phyloP scores from a whole-genome alignment of 2,888 invertebrate species.

The Gibbula magus region DNA sequence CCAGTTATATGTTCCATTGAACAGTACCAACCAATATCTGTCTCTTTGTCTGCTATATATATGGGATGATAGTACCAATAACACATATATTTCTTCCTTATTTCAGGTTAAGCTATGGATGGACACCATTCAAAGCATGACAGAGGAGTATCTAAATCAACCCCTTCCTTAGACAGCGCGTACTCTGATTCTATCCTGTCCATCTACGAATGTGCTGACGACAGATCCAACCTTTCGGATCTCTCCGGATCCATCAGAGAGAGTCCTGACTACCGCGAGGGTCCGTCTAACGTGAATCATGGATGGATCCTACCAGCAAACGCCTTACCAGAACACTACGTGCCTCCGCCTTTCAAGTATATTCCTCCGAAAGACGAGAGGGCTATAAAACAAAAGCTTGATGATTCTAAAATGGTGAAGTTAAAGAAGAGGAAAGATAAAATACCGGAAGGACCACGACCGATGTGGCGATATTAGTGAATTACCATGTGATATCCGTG shows the following conservation, averaged over 20 bases:
- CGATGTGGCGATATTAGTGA: not conserved
- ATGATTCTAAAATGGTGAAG: too few species aligned
- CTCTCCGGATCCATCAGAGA: not conserved
- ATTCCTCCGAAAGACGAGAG: not conserved
- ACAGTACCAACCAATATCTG: too few species aligned
- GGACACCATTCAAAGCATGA: too few species aligned
- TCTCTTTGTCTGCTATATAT: too few species aligned
- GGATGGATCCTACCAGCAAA: not conserved
- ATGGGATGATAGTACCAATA: too few species aligned
- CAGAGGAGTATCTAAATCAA: too few species aligned
- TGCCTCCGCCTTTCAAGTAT: not conserved
- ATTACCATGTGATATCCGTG: too few species aligned
- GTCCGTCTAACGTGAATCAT: not conserved
- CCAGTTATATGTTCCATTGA: too few species aligned
- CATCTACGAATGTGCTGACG: not conserved
- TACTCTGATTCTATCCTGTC: not conserved
- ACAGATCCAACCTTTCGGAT: not conserved
- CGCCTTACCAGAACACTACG: not conserved
- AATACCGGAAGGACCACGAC: not conserved
- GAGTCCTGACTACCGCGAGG: not conserved
- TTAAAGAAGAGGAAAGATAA: not conserved
- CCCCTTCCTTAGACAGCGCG: too few species aligned
- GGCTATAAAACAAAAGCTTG: too few species aligned
- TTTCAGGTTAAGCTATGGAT: too few species aligned
- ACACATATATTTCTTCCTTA: too few species aligned